These are phyloP conservation scores for Elephantulus edwardii DNA, from an alignment of 2,113 vertebrate species.

Conservation along the genomic window DNA sequence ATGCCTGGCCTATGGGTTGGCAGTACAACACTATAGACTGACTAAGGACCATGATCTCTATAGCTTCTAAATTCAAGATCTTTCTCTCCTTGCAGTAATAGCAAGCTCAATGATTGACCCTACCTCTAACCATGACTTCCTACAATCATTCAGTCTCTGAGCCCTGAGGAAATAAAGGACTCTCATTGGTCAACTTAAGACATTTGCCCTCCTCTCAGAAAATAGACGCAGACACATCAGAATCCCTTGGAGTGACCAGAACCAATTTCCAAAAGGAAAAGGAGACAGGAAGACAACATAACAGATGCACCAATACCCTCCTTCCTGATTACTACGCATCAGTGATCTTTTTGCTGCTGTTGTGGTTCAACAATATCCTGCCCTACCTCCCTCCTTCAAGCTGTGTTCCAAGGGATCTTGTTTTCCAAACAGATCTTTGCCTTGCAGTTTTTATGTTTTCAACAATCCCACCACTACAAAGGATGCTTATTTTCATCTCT, in stretches of 20 bases:
- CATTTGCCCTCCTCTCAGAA: neutral
- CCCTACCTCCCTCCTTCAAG: neutral
- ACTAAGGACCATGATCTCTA: neutral
- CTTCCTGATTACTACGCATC: neutral
- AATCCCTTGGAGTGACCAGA: neutral
- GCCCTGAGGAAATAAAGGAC: neutral
- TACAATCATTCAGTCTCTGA: neutral
- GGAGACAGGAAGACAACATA: neutral
- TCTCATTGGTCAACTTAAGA: neutral
- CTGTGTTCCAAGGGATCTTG: conserved; percentile 24
- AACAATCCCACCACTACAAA: neutral
- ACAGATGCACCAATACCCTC: neutral
- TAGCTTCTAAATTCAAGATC: neutral
- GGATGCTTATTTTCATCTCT: neutral
- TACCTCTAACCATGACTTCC: neutral
- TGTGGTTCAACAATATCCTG: neutral
- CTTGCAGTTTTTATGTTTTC: neutral
- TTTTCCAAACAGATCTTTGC: conserved; percentile 42
- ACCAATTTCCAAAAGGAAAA: neutral
- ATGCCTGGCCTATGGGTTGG: too few relatives aligned
- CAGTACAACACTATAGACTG: too few relatives aligned
- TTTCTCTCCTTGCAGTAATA: neutral
- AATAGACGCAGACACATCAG: neutral
- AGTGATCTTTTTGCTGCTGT: neutral
- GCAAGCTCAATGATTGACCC: neutral